phyloP scores from a whole-genome alignment of 2,888 invertebrate genomes.

The Pinctada fucata region DNA sequence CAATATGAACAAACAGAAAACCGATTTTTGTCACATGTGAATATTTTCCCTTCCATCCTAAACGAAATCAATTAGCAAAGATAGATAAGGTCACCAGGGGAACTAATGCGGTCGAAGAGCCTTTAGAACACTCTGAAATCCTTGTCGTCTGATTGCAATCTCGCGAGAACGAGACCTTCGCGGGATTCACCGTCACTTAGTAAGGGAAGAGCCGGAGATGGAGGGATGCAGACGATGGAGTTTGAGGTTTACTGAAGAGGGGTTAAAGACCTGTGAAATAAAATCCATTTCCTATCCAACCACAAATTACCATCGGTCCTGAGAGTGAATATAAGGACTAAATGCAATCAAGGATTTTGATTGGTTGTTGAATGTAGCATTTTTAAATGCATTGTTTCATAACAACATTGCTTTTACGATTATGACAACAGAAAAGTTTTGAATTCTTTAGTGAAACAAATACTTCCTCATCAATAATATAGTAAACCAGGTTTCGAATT shows the following conservation, averaged over 20 bases:
- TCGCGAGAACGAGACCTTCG: too few species aligned
- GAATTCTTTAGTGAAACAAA: too few species aligned
- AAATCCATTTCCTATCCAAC: conserved; percentile 1
- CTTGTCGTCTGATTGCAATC: too few species aligned
- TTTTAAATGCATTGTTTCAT: too few species aligned
- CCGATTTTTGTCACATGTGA: conserved; percentile 27
- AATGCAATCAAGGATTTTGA: too few species aligned
- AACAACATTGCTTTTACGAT: too few species aligned
- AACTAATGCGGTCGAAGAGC: conserved; percentile 32
- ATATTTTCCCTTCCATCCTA: conserved; percentile 43
- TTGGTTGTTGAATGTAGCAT: too few species aligned
- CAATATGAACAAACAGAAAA: conserved; percentile 43
- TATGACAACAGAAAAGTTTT: too few species aligned
- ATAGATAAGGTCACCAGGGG: conserved; percentile 39
- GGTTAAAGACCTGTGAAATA: background rate
- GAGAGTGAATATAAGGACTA: too few species aligned
- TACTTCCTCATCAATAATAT: too few species aligned
- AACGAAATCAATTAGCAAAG: conserved; percentile 32
- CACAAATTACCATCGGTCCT: too few species aligned
- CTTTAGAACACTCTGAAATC: background rate
- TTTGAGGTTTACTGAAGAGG: background rate
- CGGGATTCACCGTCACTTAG: conserved; percentile 14
- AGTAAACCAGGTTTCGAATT: too few species aligned
- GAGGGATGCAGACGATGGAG: background rate
- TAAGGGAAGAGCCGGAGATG: conserved; percentile 1